Base-by-base conservation (phyloP, 2,113 vertebrate species). In the Sceloporus tristichus region DNA sequence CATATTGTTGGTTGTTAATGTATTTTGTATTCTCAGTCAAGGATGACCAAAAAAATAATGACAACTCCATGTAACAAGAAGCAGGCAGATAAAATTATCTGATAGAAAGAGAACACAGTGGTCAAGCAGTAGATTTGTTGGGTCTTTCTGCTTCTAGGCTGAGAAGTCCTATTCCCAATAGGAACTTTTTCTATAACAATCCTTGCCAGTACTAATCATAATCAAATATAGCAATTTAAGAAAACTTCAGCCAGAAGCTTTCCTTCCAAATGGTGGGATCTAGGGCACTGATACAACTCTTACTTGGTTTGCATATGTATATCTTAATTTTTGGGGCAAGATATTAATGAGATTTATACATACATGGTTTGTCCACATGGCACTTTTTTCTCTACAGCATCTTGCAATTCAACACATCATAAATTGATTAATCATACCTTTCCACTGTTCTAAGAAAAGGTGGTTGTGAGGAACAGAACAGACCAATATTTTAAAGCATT, bases 21-120 rank as follows among this genome's bases (percentile, higher is more conserved):
- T n/a, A 95, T 95, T 96, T 95, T 85, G 93, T 88, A 96, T 93
- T 95, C 93, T 90, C 65, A 91, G 89, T 87, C 93, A 90, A 86
- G 42, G 79, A 84, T 83, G 19, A 87, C 89, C 87, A 79, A 90
- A 95, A 48, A 89, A 93, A 87, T 42, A 91, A 82, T 0, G 29
- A 82, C 94, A 94, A 89, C 84, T 92, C 85, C 88, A 87, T 87
- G 88, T 42, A 86, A 77, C 65, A 71, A 86, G 89, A 90, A 3
- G 48, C 89, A 91, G 90, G 82, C 87, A 91, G 80, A 56, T 0
- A 9, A 88, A 27, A 59, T 53, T 2, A 81, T 10, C 0, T 79
- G 71, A 13, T 65, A 90, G 85, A 38, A 77, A 88, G 79, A 86
- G 88, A 90, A 7, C 85, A 92, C 89, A 86, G 88, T 90, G 82